These are phyloP conservation scores for Percopsis omiscomaycus DNA, from an alignment of 2,797 vertebrate genomes.

Conservation along the genomic window DNA sequence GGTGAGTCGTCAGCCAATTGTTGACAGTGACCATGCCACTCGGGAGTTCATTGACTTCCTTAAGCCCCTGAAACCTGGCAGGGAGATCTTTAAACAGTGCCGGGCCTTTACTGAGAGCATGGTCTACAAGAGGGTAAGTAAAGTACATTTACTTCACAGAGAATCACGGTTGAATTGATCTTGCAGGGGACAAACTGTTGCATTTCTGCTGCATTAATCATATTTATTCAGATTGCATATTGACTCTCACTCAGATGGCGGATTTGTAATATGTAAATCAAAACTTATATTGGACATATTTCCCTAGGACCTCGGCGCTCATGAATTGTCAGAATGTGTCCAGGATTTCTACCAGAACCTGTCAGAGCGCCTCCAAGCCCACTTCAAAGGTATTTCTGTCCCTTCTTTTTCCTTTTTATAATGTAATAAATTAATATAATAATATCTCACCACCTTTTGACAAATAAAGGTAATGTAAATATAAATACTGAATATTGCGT, in stretches of 20 bases:
- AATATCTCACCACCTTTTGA: too few species aligned
- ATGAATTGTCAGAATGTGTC: slow-evolving; percentile 92
- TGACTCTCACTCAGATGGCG: background rate
- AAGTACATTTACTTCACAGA: background rate
- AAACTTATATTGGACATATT: background rate
- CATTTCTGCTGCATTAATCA: background rate
- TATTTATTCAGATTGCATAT: background rate
- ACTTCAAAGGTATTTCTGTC: slow-evolving; percentile 81
- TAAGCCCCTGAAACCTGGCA: slow-evolving; percentile 87
- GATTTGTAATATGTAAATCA: background rate
- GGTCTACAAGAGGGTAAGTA: slow-evolving; percentile 87
- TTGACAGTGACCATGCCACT: slow-evolving; percentile 85
- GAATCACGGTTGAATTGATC: background rate
- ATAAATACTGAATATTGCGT: background rate
- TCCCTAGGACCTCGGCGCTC: slow-evolving; percentile 86
- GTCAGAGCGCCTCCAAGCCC: slow-evolving; percentile 89
- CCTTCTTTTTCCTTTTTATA: too few species aligned
- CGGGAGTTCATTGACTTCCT: slow-evolving; percentile 94
- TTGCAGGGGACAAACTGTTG: background rate
- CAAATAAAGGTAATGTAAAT: too few species aligned
- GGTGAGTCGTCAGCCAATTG: slow-evolving; percentile 78
- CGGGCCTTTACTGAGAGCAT: slow-evolving; percentile 88
- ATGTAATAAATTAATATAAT: too few species aligned
- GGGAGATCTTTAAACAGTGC: slow-evolving; percentile 93
- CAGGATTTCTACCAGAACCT: slow-evolving; percentile 97